phyloP scores from a whole-genome alignment of 2,797 vertebrate species.

The Rachycentron canadum region DNA sequence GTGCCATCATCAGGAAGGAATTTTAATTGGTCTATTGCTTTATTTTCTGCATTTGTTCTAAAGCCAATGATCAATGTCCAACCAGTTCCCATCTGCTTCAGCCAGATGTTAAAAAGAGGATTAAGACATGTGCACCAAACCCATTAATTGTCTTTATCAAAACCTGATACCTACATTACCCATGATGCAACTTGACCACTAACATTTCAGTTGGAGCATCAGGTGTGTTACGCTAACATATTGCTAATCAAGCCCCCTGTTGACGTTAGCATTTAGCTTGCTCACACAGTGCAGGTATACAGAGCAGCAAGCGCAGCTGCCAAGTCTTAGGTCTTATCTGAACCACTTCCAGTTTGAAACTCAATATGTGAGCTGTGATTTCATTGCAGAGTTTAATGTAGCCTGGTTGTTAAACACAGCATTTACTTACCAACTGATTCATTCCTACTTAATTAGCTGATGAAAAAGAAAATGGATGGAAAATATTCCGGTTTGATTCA shows the following conservation, averaged over 20 bases:
- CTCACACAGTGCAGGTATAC: neutral
- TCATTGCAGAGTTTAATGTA: neutral
- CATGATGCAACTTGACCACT: neutral
- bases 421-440: neutral
- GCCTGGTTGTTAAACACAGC: neutral
- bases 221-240: no score
- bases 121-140: no score
- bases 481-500: conserved; percentile 19
- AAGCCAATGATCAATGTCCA: no score
- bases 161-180: neutral
- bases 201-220: neutral
- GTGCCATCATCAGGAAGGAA: no score
- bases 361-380: neutral
- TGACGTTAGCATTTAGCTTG: neutral
- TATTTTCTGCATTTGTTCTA: no score
- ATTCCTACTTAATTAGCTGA: neutral
- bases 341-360: neutral
- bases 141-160: neutral
- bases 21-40: neutral
- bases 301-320: neutral
- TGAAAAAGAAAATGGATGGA: neutral
- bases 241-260: no score
- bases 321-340: neutral
- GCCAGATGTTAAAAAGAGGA: no score
- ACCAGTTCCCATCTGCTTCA: no score